Conservation (phyloP, 2,113 vertebrate genomes). For the Myiagra hebetior region DNA sequence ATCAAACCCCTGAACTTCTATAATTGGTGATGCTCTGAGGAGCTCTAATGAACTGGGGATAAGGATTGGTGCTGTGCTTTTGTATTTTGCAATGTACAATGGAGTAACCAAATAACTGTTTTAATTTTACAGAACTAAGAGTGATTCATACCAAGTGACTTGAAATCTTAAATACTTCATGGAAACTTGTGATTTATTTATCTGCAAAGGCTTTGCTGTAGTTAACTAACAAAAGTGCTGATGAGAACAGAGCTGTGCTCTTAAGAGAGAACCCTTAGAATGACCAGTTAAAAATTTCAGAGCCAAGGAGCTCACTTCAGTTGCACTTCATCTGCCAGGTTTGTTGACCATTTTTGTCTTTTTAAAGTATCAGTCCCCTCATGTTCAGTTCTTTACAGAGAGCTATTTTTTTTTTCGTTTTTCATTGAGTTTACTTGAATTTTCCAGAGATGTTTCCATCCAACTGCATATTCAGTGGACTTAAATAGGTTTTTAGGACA, state of each 20-base stretch:
- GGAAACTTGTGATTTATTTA: not conserved
- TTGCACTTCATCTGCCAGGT: not conserved
- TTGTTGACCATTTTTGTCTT: not conserved
- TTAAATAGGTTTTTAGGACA: conserved; percentile 9
- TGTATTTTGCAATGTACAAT: not conserved
- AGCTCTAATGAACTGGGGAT: not conserved
- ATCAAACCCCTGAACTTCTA: not conserved
- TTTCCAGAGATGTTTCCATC: not conserved
- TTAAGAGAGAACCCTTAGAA: not conserved
- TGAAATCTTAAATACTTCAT: not conserved
- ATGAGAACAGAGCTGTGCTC: not conserved
- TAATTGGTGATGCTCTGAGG: not conserved
- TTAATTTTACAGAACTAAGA: not conserved
- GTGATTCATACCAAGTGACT: not conserved
- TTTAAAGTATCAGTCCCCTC: not conserved
- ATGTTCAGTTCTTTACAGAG: not conserved
- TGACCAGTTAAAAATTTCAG: not conserved
- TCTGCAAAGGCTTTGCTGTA: not conserved
- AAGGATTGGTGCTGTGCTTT: not conserved
- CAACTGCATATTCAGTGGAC: not conserved
- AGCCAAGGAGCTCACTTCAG: not conserved
- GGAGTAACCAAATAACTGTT: not conserved
- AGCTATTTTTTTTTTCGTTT: not conserved
- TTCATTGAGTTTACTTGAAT: not conserved
- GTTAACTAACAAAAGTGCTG: not conserved